Percentiles rank a stretch among this genome's conserved stretches.
These are phyloP conservation scores for Eristalis arbustorum DNA, from an alignment of 2,888 invertebrate genomes.

Conservation along the genomic window DNA sequence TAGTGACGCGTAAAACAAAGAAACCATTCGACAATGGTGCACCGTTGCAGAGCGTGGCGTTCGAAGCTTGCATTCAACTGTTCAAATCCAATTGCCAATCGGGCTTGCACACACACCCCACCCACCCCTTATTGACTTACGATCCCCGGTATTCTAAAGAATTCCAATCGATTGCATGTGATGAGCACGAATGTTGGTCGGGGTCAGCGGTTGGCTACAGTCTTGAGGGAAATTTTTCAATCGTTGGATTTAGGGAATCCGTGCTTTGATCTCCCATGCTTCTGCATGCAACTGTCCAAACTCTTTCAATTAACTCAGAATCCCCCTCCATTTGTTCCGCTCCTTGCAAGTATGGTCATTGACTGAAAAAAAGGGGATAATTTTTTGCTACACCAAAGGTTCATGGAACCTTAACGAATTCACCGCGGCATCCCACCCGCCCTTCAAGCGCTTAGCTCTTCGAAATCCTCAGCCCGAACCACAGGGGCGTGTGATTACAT, in stretches of 20 bases:
- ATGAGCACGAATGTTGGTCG: neutral
- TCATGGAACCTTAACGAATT: neutral
- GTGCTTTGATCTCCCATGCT: too few relatives aligned
- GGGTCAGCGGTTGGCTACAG: neutral
- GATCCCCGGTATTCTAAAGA: neutral
- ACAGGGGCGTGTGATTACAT: neutral
- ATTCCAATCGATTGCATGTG: neutral
- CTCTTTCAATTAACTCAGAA: neutral
- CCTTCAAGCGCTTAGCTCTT: neutral
- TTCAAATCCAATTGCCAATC: neutral
- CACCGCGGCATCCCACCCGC: neutral
- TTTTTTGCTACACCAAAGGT: too few relatives aligned
- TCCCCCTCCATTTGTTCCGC: neutral
- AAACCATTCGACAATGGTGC: neutral
- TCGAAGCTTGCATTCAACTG: neutral
- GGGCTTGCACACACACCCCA: neutral
- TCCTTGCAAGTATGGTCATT: neutral
- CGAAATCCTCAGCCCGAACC: neutral
- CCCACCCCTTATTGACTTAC: neutral
- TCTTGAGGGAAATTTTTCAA: neutral
- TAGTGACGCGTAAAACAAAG: neutral
- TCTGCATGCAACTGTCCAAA: too few relatives aligned
- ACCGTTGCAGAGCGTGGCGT: neutral
- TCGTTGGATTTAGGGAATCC: neutral
- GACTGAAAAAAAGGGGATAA: neutral